phyloP scores from a whole-genome alignment of 2,797 vertebrate species.

The Rhabdophis nuchalis region DNA sequence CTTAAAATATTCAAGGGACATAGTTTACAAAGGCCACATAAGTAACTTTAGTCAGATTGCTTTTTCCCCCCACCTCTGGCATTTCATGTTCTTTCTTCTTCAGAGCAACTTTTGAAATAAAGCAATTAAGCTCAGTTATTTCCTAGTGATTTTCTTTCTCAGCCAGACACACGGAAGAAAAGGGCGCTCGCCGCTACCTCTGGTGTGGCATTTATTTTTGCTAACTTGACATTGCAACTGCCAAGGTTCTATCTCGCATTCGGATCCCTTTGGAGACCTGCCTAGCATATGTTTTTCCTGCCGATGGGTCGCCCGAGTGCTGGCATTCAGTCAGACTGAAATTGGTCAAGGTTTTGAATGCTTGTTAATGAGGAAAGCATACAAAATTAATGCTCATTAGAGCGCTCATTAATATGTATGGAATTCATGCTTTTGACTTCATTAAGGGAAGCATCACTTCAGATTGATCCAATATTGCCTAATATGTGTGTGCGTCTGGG shows the following conservation, averaged over 20 bases:
- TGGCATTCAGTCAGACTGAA: slow-evolving; percentile 73
- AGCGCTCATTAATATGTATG: slow-evolving; percentile 74
- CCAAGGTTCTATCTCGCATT: slow-evolving; percentile 48
- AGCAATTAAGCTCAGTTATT: slow-evolving; percentile 58
- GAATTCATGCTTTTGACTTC: slow-evolving; percentile 67
- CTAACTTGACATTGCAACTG: slow-evolving; percentile 50
- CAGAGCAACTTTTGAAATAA: slow-evolving; percentile 53
- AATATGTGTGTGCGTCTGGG: background rate
- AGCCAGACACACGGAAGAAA: slow-evolving; percentile 37
- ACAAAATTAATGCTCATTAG: slow-evolving; percentile 78
- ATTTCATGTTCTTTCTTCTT: slow-evolving; percentile 48
- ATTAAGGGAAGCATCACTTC: slow-evolving; percentile 70
- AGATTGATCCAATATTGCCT: slow-evolving; percentile 45
- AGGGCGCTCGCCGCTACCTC: slow-evolving; percentile 28
- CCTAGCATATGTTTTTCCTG: slow-evolving; percentile 61
- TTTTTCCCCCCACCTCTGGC: slow-evolving; percentile 13
- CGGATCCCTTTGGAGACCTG: slow-evolving; percentile 42
- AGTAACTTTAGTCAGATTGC: background rate
- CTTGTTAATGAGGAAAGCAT: slow-evolving; percentile 74
- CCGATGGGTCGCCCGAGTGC: slow-evolving; percentile 58
- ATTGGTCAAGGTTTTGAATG: slow-evolving; percentile 75
- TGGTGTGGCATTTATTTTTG: slow-evolving; percentile 54
- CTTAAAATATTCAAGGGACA: background rate
- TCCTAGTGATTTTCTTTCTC: slow-evolving; percentile 37
- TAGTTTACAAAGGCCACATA: background rate